Evolutionary conservation across 2,888 invertebrate species (phyloP).

Genomic region (Masnerella sp.): DNA sequence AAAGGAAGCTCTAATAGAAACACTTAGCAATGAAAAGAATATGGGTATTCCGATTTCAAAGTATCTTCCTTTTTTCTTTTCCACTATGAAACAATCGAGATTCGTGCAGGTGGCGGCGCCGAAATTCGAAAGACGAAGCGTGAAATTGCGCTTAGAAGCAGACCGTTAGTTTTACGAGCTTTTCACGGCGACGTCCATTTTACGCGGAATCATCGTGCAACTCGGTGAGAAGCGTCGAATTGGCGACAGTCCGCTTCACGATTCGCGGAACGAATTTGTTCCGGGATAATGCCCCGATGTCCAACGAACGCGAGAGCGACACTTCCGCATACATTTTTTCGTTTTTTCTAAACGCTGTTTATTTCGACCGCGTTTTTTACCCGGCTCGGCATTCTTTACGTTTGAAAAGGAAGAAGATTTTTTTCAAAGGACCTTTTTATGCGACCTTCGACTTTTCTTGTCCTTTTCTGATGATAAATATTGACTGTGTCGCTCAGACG

Average conservation of each 20-base stretch:
- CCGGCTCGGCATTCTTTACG: no score
- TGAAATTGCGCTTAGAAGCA: constrained; percentile 31
- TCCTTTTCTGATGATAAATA: constrained; percentile 57
- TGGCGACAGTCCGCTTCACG: constrained; percentile 63
- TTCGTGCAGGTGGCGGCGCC: constrained; percentile 22
- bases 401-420: no score
- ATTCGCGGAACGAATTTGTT: constrained; percentile 63
- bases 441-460: constrained; percentile 60
- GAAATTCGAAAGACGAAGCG: constrained; percentile 23
- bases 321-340: constrained; percentile 41
- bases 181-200: constrained; percentile 34
- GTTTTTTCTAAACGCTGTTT: no score
- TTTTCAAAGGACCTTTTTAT: constrained; percentile 58
- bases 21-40: no score
- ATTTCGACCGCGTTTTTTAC: no score
- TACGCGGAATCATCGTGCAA: constrained; percentile 31
- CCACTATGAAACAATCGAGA: no score
- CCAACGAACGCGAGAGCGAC: constrained; percentile 52
- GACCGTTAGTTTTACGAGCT: constrained; percentile 46
- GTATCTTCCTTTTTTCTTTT: no score
- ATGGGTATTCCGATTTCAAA: no score
- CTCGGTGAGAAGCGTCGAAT: constrained; percentile 53
- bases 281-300: constrained; percentile 64
- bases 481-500: constrained; percentile 60
- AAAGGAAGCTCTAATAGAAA: no score